Evolutionary conservation across 2,113 vertebrate species (phyloP), one percentile per base, ranked within the genome.

Genomic region (Pandion haliaetus): DNA sequence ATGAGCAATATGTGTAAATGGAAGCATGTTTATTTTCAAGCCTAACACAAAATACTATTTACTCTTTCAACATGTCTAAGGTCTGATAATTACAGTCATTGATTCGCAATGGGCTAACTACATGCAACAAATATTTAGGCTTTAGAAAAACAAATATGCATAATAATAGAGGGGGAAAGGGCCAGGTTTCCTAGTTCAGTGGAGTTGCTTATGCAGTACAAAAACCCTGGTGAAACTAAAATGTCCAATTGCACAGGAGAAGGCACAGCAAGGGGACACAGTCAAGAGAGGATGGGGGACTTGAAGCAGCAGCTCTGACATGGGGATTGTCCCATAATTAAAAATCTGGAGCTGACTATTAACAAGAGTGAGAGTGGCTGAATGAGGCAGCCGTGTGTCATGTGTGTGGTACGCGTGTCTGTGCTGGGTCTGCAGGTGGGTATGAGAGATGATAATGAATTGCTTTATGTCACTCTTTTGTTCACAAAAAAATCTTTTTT

Each of bases 391-490:
- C 34, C 6, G 1, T 58, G 12, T n/a, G 32, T 19, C 6, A 0
- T 34, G 34, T 25, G 20, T 17, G 20, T 28, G 52, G 10, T 21
- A 38, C 6, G 0, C 0, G 0, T 16, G 25, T 23, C 9, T 69
- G 28, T 36, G 40, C 79, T 86, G 45, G 49, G 18, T 61, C 40
- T 83, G 34, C 26, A 65, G 24, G 32, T 44, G 32, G 6, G 2
- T 24, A 10, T 59, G 38, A 71, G 14, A 62, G 16, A 12, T 82
- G 28, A 45, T 69, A 63, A 44, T 40, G 2, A 21, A 36, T 28
- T 73, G 9, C 3, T 90, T 80, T 77, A 52, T 77, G 88, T 86
- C 14, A 66, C 8, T 32, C 21, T 45, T 45, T 36, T 26, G 3
- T 42, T 58, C 14, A 12, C 20, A 49, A 67, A 81, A 92, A 54